phyloP scores from a whole-genome alignment of 2,888 invertebrate species.

The Trissolcus brochymenae region DNA sequence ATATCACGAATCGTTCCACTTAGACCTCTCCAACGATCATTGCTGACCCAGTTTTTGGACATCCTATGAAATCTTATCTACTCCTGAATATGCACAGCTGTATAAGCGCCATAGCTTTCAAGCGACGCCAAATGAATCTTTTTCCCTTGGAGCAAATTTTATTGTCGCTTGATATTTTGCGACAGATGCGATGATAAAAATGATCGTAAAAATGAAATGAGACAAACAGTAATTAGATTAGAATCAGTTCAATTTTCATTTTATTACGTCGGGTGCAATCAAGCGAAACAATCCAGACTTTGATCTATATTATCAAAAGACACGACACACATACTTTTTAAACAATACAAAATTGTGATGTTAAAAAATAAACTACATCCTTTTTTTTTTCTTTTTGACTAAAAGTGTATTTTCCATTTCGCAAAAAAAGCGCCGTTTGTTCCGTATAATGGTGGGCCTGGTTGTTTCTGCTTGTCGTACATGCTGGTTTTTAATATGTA shows the following conservation, averaged over 20 bases:
- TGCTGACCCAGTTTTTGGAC: conserved; percentile 38
- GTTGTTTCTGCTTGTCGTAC: neutral
- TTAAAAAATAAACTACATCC: too few species aligned
- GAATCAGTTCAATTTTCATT: too few species aligned
- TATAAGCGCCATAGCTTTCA: neutral
- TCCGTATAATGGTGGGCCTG: neutral
- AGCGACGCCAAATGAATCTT: neutral
- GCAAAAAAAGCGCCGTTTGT: too few species aligned
- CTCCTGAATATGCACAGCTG: neutral
- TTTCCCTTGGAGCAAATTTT: too few species aligned
- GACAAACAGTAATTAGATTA: too few species aligned
- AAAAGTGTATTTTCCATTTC: too few species aligned
- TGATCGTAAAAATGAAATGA: too few species aligned
- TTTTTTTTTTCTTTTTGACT: too few species aligned
- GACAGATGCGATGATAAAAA: too few species aligned
- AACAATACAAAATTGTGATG: too few species aligned
- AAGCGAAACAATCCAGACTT: neutral
- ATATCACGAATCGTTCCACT: conserved; percentile 57
- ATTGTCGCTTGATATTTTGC: neutral
- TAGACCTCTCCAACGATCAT: conserved; percentile 51
- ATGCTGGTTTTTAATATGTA: conserved; percentile 6
- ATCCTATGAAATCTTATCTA: conserved; percentile 49
- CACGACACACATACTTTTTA: too few species aligned
- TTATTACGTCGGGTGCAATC: too few species aligned
- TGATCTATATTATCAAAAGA: neutral